Evolutionary conservation across 2,888 invertebrate genomes (phyloP), one percentile per base, ranked within the genome.

Genomic region (Pterobdella sp.): DNA sequence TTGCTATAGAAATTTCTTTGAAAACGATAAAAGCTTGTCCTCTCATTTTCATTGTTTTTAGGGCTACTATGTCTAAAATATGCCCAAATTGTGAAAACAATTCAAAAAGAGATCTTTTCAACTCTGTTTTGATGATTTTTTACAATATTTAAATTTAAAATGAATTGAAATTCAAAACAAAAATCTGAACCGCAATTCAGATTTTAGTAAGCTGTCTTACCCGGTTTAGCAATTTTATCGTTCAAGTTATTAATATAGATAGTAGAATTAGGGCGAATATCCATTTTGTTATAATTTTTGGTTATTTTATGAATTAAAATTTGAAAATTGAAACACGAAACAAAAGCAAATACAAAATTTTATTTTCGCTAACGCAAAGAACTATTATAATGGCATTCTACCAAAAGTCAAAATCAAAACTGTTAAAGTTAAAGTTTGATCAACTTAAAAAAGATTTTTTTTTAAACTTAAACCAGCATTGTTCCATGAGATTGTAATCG

Each of bases 201-300:
- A n/a, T n/a, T 73, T 3, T 7, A 73, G 18, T 31, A 72, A 31
- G 14, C 14, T 29, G 14, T 36, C 67, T 82, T 82, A 88, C 88
- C 88, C 79, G 96, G 96, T 84, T 97, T 98, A 83, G 97, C 97
- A 18, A 97, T 90, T 84, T 96, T 97, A 82, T 99, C 98, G 85
- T 99, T 99, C n/a, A 98, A 87, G 85, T 99, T 99, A 83, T 98
- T 98, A 79, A 98, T 94, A 83, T 98, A 98, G 81, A 99, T 94
- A 0, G 97, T 96, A 84, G 97, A 93, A 83, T 96, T 98, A 72
- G 84, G 84, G 74, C 94, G 87, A 78, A 94, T 91, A 87, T 95
- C 94, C 78, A 78, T 78, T 22, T 49, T 66, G 10, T 26, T 26
- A 18, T 56, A 14, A 56, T 26, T 18, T 56, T 56, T 56, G 42